These are phyloP conservation scores for Pituophis catenifer DNA, from an alignment of 2,113 vertebrate genomes.

Conservation along the genomic window DNA sequence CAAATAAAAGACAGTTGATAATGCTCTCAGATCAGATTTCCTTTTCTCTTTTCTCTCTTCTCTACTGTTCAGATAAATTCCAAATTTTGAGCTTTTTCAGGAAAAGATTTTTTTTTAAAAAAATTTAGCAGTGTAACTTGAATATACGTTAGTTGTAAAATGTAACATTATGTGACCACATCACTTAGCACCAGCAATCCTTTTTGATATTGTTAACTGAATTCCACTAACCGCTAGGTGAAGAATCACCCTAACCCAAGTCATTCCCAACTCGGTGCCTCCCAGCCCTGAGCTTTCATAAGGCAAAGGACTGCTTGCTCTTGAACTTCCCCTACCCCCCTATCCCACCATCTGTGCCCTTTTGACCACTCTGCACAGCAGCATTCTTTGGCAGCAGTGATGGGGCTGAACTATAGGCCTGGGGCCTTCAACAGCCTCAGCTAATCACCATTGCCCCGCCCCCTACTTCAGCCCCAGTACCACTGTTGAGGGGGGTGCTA, in stretches of 20 bases:
- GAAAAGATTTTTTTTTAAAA: neutral
- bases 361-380: neutral
- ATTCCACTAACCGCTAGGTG: neutral
- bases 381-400: neutral
- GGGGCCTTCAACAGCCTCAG: neutral
- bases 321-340: neutral
- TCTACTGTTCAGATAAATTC: neutral
- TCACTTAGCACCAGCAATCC: neutral
- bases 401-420: neutral
- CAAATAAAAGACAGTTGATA: neutral
- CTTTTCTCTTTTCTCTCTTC: neutral
- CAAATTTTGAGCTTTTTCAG: neutral
- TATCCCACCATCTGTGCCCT: neutral
- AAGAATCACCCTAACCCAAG: neutral
- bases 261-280: neutral
- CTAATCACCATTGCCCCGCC: neutral
- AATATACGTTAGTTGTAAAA: neutral
- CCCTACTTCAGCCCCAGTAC: neutral
- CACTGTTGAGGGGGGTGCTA: neutral
- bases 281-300: neutral
- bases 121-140: neutral
- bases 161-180: neutral
- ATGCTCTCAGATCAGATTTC: neutral
- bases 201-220: neutral
- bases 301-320: neutral